These are phyloP conservation scores for Fragum sueziense DNA, from an alignment of 2,888 invertebrate species.

Conservation along the genomic window DNA sequence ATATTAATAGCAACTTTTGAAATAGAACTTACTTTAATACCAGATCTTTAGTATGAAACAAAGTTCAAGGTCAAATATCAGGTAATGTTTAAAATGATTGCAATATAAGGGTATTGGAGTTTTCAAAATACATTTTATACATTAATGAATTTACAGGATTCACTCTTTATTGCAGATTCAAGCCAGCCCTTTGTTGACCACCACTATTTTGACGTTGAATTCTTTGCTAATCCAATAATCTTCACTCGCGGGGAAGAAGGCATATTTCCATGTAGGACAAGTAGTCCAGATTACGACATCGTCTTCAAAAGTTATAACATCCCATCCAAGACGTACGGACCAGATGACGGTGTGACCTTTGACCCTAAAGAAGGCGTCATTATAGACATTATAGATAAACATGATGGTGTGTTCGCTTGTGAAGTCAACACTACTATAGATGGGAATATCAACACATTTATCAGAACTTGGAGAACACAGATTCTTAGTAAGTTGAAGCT, in stretches of 20 bases:
- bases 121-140: not conserved
- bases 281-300: slow-evolving; percentile 63
- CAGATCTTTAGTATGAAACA: too few species aligned
- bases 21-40: too few species aligned
- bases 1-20: too few species aligned
- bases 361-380: slow-evolving; percentile 62
- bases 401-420: slow-evolving; percentile 62
- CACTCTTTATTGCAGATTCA: slow-evolving; percentile 58
- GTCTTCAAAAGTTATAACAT: slow-evolving; percentile 11
- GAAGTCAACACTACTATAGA: not conserved
- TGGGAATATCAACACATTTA: not conserved
- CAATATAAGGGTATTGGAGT: not conserved
- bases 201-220: slow-evolving; percentile 16
- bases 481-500: slow-evolving; percentile 11
- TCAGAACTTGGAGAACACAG: slow-evolving; percentile 8
- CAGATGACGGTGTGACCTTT: slow-evolving; percentile 58
- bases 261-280: slow-evolving; percentile 63
- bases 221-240: slow-evolving; percentile 27
- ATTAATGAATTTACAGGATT: not conserved
- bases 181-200: slow-evolving; percentile 48
- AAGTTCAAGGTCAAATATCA: too few species aligned
- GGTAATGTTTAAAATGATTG: too few species aligned
- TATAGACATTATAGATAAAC: slow-evolving; percentile 58
- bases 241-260: slow-evolving; percentile 42
- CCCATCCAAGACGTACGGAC: slow-evolving; percentile 10